A percentile compares a stretch with the other conserved stretches of the same genome.
Evolutionary conservation across 2,797 vertebrate genomes (phyloP).

Genomic region (Oreonectes daqikongensis): DNA sequence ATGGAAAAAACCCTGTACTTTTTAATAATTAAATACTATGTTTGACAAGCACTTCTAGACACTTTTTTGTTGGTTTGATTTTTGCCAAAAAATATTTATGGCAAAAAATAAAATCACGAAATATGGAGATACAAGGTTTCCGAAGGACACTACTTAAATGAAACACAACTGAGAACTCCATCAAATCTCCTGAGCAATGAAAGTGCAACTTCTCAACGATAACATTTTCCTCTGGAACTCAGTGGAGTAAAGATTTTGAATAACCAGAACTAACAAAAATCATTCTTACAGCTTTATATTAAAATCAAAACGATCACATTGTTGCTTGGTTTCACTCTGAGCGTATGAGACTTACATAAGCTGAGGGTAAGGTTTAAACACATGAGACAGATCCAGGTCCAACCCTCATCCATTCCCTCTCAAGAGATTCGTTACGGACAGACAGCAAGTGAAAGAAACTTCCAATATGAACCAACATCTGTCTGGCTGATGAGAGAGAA

Average conservation of each 20-base stretch:
- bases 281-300: background rate
- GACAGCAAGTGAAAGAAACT: slow-evolving; percentile 81
- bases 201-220: too few relatives aligned
- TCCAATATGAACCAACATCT: slow-evolving; percentile 88
- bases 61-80: too few relatives aligned
- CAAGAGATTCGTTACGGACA: slow-evolving; percentile 90
- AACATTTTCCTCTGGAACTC: background rate
- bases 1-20: too few relatives aligned
- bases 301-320: background rate
- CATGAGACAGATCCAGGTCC: slow-evolving; percentile 87
- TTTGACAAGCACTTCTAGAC: too few relatives aligned
- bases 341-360: slow-evolving; percentile 31
- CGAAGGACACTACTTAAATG: too few relatives aligned
- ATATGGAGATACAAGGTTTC: too few relatives aligned
- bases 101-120: too few relatives aligned
- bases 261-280: background rate
- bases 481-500: slow-evolving; percentile 74
- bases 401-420: slow-evolving; percentile 86
- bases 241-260: background rate
- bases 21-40: too few relatives aligned
- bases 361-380: slow-evolving; percentile 79
- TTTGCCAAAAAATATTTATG: too few relatives aligned
- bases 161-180: too few relatives aligned
- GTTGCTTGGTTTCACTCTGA: slow-evolving; percentile 7
- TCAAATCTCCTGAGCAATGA: too few relatives aligned